Evolutionary conservation across 2,113 vertebrate genomes (phyloP), one percentile per base, ranked within the genome.

Genomic region (Papio anubis): DNA sequence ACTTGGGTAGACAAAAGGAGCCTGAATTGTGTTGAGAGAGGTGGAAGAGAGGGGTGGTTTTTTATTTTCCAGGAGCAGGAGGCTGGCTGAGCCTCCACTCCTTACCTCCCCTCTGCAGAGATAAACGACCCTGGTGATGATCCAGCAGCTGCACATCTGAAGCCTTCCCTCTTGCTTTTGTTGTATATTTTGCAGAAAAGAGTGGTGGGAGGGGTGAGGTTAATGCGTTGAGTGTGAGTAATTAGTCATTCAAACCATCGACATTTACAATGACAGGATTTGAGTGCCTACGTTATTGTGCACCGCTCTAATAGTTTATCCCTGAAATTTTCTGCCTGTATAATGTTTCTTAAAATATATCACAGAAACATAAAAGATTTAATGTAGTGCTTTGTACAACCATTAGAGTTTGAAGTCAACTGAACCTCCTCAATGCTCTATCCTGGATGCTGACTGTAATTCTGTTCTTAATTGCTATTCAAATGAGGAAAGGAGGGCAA

Each of bases 281-380:
- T 97, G 97, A 98, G 97, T 97, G 95, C 96, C 92, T 97, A 9
- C 9, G 0, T 94, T 97, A 97, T 98, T 98, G 95, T 97, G 84
- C n/a, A 14, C 88, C 12, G 81, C 90, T 95, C 90, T 97, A 86
- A 97, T 92, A 97, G 97, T 97, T 97, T 97, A 97, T 93, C 95
- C 81, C 93, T 97, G 96, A 97, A 96, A 97, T 89, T 96, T 98
- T 97, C 92, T 97, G 96, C 97, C 96, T 96, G 97, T 98, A 95
- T 97, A 97, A 97, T 98, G 96, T 98, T 97, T 98, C 97, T 96
- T 98, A 97, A 98, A 98, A 98, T 98, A 97, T 90, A 98, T 98
- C 96, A 97, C 43, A 2, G 83, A 78, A 98, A 93, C 96, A 97
- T 97, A 98, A 98, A 97, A 97, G 97, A 96, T 97, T 97, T 98